phyloP scores from a whole-genome alignment of 2,797 vertebrate genomes.

The Heliangelus exortis region DNA sequence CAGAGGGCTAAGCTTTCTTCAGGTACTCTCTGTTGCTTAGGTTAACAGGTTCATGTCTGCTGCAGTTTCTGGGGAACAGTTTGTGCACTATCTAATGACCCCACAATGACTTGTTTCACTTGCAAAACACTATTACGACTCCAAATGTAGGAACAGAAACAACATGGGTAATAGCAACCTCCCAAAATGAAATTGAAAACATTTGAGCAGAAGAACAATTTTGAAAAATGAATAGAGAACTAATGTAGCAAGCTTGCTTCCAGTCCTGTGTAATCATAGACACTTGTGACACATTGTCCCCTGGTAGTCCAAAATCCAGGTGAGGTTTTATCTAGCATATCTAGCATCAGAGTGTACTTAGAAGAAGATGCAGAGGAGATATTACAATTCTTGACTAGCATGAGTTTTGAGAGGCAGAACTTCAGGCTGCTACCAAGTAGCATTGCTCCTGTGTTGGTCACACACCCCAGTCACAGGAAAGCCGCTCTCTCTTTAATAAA shows the following conservation, averaged over 20 bases:
- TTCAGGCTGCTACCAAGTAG: not conserved
- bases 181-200: constrained; percentile 17
- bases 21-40: not conserved
- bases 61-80: not conserved
- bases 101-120: not conserved
- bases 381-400: rapidly evolving
- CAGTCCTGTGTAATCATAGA: not conserved
- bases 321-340: not conserved
- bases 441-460: not conserved
- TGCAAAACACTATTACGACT: not conserved
- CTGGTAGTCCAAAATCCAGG: no score
- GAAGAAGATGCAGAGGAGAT: not conserved
- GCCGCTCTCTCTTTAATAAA: not conserved
- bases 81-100: not conserved
- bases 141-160: not conserved
- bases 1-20: not conserved
- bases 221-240: not conserved
- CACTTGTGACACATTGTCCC: not conserved
- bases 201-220: not conserved
- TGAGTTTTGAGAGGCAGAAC: not conserved
- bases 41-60: not conserved
- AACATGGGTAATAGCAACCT: not conserved
- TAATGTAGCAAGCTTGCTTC: not conserved
- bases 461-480: not conserved
- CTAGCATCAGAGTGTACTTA: not conserved